These are phyloP conservation scores for Cotesia glomerata DNA, from an alignment of 1,140 invertebrate species.

Conservation along the genomic window DNA sequence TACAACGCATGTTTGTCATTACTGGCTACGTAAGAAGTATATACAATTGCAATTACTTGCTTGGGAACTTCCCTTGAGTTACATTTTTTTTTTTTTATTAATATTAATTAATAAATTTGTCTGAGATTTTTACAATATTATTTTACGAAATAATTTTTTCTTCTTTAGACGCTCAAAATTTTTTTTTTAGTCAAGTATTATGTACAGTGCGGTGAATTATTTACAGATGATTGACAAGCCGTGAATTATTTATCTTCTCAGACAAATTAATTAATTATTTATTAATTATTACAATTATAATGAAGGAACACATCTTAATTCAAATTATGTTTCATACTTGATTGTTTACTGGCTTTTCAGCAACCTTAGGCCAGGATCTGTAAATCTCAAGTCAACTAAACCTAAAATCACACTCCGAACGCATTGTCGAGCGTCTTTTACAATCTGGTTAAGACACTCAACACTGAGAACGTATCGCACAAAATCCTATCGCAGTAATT, in stretches of 20 bases:
- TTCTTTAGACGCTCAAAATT: too few relatives aligned
- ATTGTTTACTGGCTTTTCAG: too few relatives aligned
- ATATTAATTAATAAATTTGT: too few relatives aligned
- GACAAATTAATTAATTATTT: not conserved
- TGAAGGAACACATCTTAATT: not conserved
- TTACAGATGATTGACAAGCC: not conserved
- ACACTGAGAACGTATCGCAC: not conserved
- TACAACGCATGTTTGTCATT: not conserved
- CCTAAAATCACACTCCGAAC: conserved; percentile 60
- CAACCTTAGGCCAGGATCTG: conserved; percentile 19
- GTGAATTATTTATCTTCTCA: not conserved
- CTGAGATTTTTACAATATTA: too few relatives aligned
- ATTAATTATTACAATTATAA: conserved; percentile 12
- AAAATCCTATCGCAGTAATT: not conserved
- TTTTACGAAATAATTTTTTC: too few relatives aligned
- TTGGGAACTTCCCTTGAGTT: too few relatives aligned
- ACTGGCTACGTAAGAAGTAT: conserved; percentile 14
- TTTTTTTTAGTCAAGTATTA: too few relatives aligned
- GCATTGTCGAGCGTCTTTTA: conserved; percentile 37
- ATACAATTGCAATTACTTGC: not conserved
- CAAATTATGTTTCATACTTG: too few relatives aligned
- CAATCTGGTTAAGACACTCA: not conserved
- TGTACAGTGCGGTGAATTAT: too few relatives aligned
- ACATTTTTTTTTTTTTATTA: conserved; percentile 2
- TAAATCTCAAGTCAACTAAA: conserved; percentile 33